A percentile compares a stretch with the other conserved stretches of the same genome.
phyloP scores from a whole-genome alignment of 1,140 invertebrate genomes.

The Lucilia cuprina region DNA sequence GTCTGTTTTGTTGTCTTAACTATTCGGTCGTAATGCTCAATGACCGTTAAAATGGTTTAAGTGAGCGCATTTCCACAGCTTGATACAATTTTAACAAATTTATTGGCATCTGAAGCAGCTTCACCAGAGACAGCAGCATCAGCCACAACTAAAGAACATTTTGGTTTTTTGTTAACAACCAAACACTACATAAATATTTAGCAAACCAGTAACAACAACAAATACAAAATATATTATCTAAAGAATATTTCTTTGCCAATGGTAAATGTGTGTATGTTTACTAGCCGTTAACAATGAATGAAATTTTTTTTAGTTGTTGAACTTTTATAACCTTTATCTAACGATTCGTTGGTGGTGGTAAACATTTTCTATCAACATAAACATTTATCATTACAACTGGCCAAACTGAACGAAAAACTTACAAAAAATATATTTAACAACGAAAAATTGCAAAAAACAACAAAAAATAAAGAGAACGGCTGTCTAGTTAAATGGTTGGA shows the following conservation, averaged over 20 bases:
- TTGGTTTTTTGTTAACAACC: not conserved
- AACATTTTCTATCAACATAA: conserved; percentile 34
- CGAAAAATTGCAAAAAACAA: not conserved
- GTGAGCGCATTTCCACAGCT: conserved; percentile 21
- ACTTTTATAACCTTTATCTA: conserved; percentile 29
- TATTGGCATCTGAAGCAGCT: conserved; percentile 19
- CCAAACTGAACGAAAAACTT: not conserved
- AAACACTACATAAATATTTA: not conserved
- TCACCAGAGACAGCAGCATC: not conserved
- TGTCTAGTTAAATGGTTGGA: conserved; percentile 25
- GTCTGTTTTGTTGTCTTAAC: not conserved
- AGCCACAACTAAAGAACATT: conserved; percentile 1
- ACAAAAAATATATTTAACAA: not conserved
- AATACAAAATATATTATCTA: not conserved
- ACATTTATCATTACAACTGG: conserved; percentile 26
- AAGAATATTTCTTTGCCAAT: not conserved
- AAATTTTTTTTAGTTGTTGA: not conserved
- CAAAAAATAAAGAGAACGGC: conserved; percentile 21
- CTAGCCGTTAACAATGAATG: conserved; percentile 5
- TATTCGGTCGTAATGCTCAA: conserved; percentile 13
- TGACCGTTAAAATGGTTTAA: conserved; percentile 33
- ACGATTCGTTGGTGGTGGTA: conserved; percentile 27
- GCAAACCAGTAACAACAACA: not conserved
- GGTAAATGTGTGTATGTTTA: not conserved
- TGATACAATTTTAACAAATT: conserved; percentile 21